Evolutionary conservation across 2,888 invertebrate genomes (phyloP).

Genomic region (Melolontha melolontha): DNA sequence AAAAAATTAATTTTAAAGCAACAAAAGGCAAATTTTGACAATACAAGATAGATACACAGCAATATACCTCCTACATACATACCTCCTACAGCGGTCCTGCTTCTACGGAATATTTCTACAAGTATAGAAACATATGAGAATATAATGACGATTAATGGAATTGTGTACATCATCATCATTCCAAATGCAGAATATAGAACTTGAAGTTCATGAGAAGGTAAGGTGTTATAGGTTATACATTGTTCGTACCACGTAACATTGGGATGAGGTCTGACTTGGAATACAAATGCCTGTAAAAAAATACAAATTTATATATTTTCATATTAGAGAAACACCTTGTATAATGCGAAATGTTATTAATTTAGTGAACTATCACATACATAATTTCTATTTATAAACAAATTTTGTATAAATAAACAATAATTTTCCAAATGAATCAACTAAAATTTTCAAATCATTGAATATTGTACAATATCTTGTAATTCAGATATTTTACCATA

Average conservation of each 20-base stretch:
- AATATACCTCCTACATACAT: too few relatives aligned
- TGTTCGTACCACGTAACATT: slow-evolving; percentile 87
- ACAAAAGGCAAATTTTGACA: too few relatives aligned
- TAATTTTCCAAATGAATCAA: background rate
- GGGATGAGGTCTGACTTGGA: slow-evolving; percentile 89
- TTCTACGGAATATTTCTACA: slow-evolving; percentile 83
- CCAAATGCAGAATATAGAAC: slow-evolving; percentile 85
- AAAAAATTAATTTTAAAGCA: too few relatives aligned
- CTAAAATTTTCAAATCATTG: background rate
- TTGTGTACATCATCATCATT: slow-evolving; percentile 88
- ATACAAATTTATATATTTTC: background rate
- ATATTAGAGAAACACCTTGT: too few relatives aligned
- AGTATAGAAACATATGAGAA: slow-evolving; percentile 91
- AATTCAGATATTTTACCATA: too few relatives aligned
- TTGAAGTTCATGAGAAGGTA: slow-evolving; percentile 79
- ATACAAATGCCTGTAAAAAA: slow-evolving; percentile 78
- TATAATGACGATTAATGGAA: slow-evolving; percentile 86
- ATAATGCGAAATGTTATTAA: too few relatives aligned
- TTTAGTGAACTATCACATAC: background rate
- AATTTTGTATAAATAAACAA: background rate
- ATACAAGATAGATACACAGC: too few relatives aligned
- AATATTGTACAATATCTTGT: background rate
- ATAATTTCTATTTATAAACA: background rate
- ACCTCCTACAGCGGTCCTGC: slow-evolving; percentile 73
- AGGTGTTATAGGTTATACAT: slow-evolving; percentile 89